Evolutionary conservation across 2,797 vertebrate species (phyloP).

Genomic region (Periparus ater): DNA sequence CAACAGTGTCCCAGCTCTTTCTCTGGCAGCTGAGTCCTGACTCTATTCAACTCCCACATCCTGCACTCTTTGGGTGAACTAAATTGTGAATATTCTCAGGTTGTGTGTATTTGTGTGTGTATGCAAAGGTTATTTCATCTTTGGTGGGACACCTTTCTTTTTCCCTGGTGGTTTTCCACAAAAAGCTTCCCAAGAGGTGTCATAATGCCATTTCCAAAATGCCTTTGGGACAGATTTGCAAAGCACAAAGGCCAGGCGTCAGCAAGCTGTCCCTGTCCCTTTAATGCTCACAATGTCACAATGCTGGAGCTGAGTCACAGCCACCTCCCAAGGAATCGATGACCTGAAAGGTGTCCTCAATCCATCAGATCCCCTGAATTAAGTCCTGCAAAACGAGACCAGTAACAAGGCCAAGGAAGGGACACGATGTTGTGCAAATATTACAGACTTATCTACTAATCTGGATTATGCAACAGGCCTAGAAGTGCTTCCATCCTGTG

Average conservation of each 20-base stretch:
- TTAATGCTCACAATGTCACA: not conserved
- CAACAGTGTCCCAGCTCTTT: not conserved
- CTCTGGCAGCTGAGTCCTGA: not conserved
- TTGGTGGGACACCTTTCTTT: not conserved
- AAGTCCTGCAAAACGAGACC: conserved; percentile 31
- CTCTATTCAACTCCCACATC: not conserved
- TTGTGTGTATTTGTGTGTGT: not conserved
- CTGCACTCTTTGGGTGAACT: not conserved
- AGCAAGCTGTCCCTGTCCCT: not conserved
- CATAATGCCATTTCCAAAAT: not conserved
- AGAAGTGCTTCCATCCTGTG: conserved; percentile 26
- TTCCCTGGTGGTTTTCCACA: not conserved
- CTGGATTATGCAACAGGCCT: conserved; percentile 56
- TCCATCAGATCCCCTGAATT: conserved; percentile 46
- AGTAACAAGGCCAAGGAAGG: conserved; percentile 45
- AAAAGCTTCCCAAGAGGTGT: not conserved
- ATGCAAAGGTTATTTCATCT: not conserved
- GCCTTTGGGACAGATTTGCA: not conserved
- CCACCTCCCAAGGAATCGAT: not conserved
- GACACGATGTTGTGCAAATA: conserved; percentile 17
- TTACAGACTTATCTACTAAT: conserved; percentile 41
- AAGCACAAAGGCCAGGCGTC: not conserved
- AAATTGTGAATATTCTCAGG: not conserved
- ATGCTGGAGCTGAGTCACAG: not conserved
- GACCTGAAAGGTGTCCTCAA: conserved; percentile 45